phyloP scores from a whole-genome alignment of 2,888 invertebrate species.

The Cyclophora punctaria region DNA sequence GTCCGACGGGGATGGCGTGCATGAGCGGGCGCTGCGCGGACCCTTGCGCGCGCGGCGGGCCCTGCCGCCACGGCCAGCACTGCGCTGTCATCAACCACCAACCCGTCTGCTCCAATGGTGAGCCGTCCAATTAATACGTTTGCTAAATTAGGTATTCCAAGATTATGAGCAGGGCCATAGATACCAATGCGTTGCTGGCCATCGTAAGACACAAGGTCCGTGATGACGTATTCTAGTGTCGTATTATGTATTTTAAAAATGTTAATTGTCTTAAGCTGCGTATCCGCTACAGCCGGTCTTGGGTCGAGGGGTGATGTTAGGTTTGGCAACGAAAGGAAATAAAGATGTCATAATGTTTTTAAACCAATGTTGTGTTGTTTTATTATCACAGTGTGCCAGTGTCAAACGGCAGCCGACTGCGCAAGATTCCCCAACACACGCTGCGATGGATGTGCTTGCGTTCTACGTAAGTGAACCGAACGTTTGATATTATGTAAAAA shows the following conservation, averaged over 20 bases:
- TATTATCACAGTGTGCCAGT: constrained; percentile 76
- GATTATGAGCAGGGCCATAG: not conserved
- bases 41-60: constrained; percentile 84
- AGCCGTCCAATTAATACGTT: not conserved
- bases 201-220: not conserved
- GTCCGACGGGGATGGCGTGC: constrained; percentile 85
- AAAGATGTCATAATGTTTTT: too few relatives aligned
- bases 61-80: constrained; percentile 83
- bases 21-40: constrained; percentile 85
- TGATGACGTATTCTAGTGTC: too few relatives aligned
- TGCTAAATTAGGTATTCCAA: not conserved
- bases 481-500: not conserved
- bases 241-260: too few relatives aligned
- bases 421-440: constrained; percentile 66
- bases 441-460: constrained; percentile 83
- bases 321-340: too few relatives aligned
- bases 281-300: too few relatives aligned
- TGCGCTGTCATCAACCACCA: constrained; percentile 89
- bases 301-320: too few relatives aligned
- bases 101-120: constrained; percentile 87
- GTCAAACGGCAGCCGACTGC: constrained; percentile 81
- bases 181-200: not conserved
- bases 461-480: constrained; percentile 67
- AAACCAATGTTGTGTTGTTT: not conserved
- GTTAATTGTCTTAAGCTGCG: too few relatives aligned